Evolutionary conservation across 2,888 invertebrate species (phyloP).

Genomic region (Nymphalis c-album): DNA sequence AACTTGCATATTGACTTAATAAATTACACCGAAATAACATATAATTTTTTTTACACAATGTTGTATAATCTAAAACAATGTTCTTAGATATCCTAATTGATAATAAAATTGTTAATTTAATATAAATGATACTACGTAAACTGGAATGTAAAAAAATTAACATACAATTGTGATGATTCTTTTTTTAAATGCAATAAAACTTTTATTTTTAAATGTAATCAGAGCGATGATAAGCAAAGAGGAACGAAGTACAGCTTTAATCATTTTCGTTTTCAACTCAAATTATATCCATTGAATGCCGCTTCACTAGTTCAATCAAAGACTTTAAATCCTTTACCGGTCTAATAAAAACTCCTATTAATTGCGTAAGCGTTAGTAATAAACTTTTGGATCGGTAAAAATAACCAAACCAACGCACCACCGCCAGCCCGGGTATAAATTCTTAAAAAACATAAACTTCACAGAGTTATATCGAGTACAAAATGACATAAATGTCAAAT

Average conservation of each 20-base stretch:
- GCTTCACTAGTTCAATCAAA: conserved; percentile 54
- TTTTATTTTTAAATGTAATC: neutral
- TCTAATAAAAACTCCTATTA: conserved; percentile 79
- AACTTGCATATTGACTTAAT: conserved; percentile 15
- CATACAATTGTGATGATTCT: too few relatives aligned
- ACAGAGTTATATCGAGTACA: conserved; percentile 37
- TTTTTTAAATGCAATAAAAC: neutral
- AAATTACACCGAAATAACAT: neutral
- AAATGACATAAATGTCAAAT: conserved; percentile 47
- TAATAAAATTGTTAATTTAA: too few relatives aligned
- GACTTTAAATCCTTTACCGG: conserved; percentile 75
- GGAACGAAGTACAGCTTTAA: neutral
- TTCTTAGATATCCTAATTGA: too few relatives aligned
- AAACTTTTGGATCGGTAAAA: conserved; percentile 79
- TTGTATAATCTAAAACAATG: neutral
- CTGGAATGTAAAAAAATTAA: too few relatives aligned
- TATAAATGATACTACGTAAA: too few relatives aligned
- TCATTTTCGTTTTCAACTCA: conserved; percentile 10
- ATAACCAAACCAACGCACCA: conserved; percentile 69
- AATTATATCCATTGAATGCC: conserved; percentile 16
- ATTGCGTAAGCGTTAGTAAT: conserved; percentile 79
- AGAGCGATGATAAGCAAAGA: neutral
- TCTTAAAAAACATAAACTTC: conserved; percentile 80
- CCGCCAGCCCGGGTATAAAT: conserved; percentile 68
- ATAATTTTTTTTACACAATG: neutral